These are phyloP conservation scores for Sphaeramia orbicularis DNA, from an alignment of 2,797 vertebrate species.

Conservation along the genomic window DNA sequence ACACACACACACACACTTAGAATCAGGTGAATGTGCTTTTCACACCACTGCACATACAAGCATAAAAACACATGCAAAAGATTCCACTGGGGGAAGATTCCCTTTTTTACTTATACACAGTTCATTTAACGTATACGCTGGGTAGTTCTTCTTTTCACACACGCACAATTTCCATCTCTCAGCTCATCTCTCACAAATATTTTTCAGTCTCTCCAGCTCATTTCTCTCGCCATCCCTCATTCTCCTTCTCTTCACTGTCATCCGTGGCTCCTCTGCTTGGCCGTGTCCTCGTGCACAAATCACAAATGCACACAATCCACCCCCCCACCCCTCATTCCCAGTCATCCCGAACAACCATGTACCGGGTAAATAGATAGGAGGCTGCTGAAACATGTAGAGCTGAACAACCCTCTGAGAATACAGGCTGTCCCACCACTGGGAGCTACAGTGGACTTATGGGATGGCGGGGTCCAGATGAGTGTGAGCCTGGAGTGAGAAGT, in stretches of 20 bases:
- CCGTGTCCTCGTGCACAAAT: conserved; percentile 59
- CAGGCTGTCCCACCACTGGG: conserved; percentile 42
- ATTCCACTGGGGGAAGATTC: conserved; percentile 34
- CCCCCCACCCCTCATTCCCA: conserved; percentile 42
- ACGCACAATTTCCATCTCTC: conserved; percentile 20
- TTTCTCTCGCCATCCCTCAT: conserved; percentile 55
- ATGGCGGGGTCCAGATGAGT: conserved; percentile 21
- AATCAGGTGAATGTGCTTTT: conserved; percentile 16
- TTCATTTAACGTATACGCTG: conserved; percentile 41
- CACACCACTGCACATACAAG: conserved; percentile 14
- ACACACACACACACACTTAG: conserved; percentile 13
- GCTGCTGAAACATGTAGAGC: conserved; percentile 58
- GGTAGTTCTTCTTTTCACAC: conserved; percentile 10
- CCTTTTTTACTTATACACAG: conserved; percentile 24
- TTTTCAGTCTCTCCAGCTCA: conserved; percentile 61
- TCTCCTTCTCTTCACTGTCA: conserved; percentile 15
- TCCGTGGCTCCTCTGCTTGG: conserved; percentile 37
- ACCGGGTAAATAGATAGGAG: conserved; percentile 61
- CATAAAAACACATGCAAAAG: conserved; percentile 21
- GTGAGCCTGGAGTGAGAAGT: conserved; percentile 28
- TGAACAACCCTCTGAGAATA: conserved; percentile 54
- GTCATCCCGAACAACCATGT: conserved; percentile 70
- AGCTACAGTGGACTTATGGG: conserved; percentile 2
- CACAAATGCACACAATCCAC: conserved; percentile 67
- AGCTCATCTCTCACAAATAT: conserved; percentile 57